Evolutionary conservation across 23 tunicate genomes (phyloP).

Genomic region (Ciona savignyi): DNA sequence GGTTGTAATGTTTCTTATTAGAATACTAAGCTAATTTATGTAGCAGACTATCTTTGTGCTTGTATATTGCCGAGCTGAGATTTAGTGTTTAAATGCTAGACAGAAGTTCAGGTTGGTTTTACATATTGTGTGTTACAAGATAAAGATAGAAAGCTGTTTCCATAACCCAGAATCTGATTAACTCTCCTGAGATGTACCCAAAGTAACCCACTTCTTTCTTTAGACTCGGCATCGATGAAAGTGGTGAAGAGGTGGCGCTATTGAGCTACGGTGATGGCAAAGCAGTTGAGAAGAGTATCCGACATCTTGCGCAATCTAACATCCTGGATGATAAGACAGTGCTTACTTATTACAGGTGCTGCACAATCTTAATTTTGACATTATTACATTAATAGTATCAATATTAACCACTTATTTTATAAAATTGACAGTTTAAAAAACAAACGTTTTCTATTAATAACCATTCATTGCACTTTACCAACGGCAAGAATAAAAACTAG

Average conservation of each 20-base stretch:
- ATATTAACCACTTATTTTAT: background rate
- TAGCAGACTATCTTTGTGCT: too few relatives aligned
- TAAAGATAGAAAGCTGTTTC: too few relatives aligned
- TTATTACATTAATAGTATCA: background rate
- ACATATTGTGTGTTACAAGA: too few relatives aligned
- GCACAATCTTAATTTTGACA: background rate
- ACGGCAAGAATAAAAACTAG: too few relatives aligned
- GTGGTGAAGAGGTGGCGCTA: constrained; percentile 46
- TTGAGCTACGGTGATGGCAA: constrained; percentile 61
- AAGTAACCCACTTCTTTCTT: background rate
- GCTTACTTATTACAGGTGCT: constrained; percentile 73
- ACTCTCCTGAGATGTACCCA: too few relatives aligned
- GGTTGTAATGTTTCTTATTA: too few relatives aligned
- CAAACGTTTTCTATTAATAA: background rate
- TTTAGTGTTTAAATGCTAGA: too few relatives aligned
- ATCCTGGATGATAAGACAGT: constrained; percentile 34
- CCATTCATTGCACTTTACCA: too few relatives aligned
- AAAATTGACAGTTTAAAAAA: background rate
- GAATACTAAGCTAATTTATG: too few relatives aligned
- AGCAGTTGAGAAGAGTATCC: constrained; percentile 39
- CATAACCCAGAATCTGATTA: too few relatives aligned
- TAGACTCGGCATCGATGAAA: constrained; percentile 44
- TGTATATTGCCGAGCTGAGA: too few relatives aligned
- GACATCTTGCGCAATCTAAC: constrained; percentile 54
- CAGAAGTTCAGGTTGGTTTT: too few relatives aligned